Percentiles rank a stretch among this genome's conserved stretches.
These are phyloP conservation scores for Tholera decimalis DNA, from an alignment of 2,888 invertebrate genomes.

Conservation along the genomic window DNA sequence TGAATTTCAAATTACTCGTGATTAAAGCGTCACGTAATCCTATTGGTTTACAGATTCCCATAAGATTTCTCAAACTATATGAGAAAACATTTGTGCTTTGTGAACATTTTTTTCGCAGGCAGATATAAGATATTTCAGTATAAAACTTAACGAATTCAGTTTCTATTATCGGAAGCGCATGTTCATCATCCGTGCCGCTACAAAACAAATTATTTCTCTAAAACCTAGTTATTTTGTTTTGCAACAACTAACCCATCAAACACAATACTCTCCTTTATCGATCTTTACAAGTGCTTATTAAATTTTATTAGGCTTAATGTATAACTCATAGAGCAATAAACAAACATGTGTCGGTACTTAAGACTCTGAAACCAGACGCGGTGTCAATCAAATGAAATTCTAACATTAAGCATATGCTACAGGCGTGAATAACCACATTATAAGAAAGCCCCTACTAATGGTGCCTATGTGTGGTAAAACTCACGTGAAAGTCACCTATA, in stretches of 20 bases:
- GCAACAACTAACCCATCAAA: constrained; percentile 44
- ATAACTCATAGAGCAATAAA: constrained; percentile 68
- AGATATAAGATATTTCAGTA: too few relatives aligned
- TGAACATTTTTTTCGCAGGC: not conserved
- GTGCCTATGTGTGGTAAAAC: constrained; percentile 30
- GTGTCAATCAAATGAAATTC: constrained; percentile 88
- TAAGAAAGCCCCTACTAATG: constrained; percentile 71
- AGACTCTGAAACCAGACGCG: constrained; percentile 78
- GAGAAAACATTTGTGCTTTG: not conserved
- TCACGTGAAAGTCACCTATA: constrained; percentile 41
- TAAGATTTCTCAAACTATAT: not conserved
- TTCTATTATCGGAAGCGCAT: not conserved
- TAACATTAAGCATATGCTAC: constrained; percentile 87
- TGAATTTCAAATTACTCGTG: not conserved
- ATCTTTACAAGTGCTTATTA: constrained; percentile 67
- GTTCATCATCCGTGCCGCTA: too few relatives aligned
- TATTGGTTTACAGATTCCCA: constrained; percentile 2
- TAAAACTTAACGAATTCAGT: too few relatives aligned
- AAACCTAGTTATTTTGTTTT: constrained; percentile 1
- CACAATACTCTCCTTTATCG: constrained; percentile 36
- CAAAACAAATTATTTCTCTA: not conserved
- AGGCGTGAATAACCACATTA: constrained; percentile 85
- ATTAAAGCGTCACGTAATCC: not conserved
- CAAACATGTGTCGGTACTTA: constrained; percentile 73
- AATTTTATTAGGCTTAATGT: constrained; percentile 74